Percentiles rank a stretch among this genome's conserved stretches.
Conservation (phyloP, 2,797 vertebrate genomes). For the Allobates femoralis region DNA sequence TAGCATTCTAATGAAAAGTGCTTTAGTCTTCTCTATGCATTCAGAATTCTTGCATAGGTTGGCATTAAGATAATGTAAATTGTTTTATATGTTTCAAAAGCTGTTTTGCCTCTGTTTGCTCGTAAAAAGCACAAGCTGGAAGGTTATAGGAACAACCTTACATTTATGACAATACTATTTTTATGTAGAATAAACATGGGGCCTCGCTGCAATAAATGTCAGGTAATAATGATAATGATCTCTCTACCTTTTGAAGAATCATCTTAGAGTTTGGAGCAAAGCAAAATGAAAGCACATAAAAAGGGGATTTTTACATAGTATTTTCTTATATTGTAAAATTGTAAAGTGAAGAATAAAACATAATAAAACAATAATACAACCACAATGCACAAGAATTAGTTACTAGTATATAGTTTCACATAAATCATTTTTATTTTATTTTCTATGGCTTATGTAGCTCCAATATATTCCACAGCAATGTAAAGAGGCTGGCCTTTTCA, state of each 20-base stretch:
- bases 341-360: neutral
- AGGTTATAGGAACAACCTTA: slow-evolving; percentile 67
- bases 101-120: slow-evolving; percentile 62
- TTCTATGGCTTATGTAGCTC: neutral
- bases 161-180: slow-evolving; percentile 64
- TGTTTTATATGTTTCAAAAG: slow-evolving; percentile 67
- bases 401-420: neutral
- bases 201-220: slow-evolving; percentile 60
- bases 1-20: slow-evolving; percentile 68
- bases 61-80: slow-evolving; percentile 65
- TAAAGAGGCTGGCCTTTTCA: neutral
- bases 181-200: slow-evolving; percentile 54
- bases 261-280: slow-evolving; percentile 6
- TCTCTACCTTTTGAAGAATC: slow-evolving; percentile 30
- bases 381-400: neutral
- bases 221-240: slow-evolving; percentile 47
- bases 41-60: slow-evolving; percentile 49
- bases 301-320: slow-evolving; percentile 7
- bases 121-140: slow-evolving; percentile 67
- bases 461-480: neutral
- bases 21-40: slow-evolving; percentile 65
- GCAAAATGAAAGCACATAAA: slow-evolving; percentile 25
- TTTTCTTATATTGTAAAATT: slow-evolving; percentile 1
- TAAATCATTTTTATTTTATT: neutral
- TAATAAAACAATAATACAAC: neutral